phyloP scores from a whole-genome alignment of 2,113 vertebrate species.

The Elanoides forficatus region DNA sequence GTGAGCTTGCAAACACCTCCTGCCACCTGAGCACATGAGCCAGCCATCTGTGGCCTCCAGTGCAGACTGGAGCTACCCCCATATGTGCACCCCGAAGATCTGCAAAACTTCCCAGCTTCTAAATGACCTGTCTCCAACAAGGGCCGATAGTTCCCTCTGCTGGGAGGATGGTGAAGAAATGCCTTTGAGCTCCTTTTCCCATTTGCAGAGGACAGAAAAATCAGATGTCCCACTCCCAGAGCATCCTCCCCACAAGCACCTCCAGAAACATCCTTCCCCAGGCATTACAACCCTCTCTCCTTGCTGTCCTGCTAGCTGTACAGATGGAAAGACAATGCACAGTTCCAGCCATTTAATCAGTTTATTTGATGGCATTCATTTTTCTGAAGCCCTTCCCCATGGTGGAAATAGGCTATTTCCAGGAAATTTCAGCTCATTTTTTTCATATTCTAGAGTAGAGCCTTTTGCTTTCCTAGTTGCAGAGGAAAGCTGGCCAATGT shows the following conservation, averaged over 20 bases:
- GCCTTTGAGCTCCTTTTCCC: background rate
- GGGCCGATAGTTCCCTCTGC: slow-evolving; percentile 37
- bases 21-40: background rate
- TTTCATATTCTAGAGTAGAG: background rate
- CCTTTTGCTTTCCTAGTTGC: background rate
- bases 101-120: background rate
- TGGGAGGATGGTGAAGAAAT: slow-evolving; percentile 33
- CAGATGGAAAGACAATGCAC: background rate
- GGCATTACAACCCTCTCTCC: background rate
- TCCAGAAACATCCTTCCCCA: background rate
- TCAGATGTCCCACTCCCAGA: background rate
- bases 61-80: background rate
- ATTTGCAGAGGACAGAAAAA: background rate
- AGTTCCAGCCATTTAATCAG: background rate
- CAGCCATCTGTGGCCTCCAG: background rate
- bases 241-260: background rate
- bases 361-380: background rate
- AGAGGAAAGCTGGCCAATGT: background rate
- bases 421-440: background rate
- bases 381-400: background rate
- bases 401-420: background rate
- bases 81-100: background rate
- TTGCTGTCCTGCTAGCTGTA: background rate
- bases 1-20: background rate
- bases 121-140: background rate